These are phyloP conservation scores for Ennomos quercinarius DNA, from an alignment of 2,888 invertebrate genomes.

Conservation along the genomic window DNA sequence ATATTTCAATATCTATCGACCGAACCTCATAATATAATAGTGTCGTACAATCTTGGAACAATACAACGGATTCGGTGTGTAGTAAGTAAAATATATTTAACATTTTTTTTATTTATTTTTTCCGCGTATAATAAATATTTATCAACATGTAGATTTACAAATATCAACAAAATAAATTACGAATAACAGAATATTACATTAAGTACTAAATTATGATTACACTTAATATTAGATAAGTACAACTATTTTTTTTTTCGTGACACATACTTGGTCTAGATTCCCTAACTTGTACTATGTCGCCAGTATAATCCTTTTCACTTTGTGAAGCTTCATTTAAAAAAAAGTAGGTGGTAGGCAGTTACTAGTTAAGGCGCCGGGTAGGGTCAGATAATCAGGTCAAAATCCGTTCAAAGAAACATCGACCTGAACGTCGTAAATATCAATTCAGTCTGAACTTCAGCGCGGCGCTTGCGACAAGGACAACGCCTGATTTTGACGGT, in stretches of 20 bases:
- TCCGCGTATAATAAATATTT: slow-evolving; percentile 82
- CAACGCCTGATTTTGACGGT: too few species aligned
- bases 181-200: slow-evolving; percentile 84
- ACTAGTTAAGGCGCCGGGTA: too few species aligned
- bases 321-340: slow-evolving; percentile 14
- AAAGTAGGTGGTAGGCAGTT: slow-evolving; percentile 9
- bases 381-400: too few species aligned
- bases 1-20: slow-evolving; percentile 67
- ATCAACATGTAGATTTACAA: slow-evolving; percentile 85
- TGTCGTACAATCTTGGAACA: slow-evolving; percentile 45
- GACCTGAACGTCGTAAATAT: too few species aligned
- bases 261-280: slow-evolving; percentile 68
- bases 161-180: slow-evolving; percentile 86
- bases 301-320: slow-evolving; percentile 50
- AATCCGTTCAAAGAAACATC: too few species aligned
- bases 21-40: slow-evolving; percentile 17
- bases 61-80: slow-evolving; percentile 65
- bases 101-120: slow-evolving; percentile 77
- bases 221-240: slow-evolving; percentile 51
- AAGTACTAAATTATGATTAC: slow-evolving; percentile 62
- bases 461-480: too few species aligned
- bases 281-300: slow-evolving; percentile 80
- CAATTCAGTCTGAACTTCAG: too few species aligned
- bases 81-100: slow-evolving; percentile 70
- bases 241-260: slow-evolving; percentile 53